Evolutionary conservation across 2,113 vertebrate genomes (phyloP).

Genomic region (Pygoscelis antarcticus): DNA sequence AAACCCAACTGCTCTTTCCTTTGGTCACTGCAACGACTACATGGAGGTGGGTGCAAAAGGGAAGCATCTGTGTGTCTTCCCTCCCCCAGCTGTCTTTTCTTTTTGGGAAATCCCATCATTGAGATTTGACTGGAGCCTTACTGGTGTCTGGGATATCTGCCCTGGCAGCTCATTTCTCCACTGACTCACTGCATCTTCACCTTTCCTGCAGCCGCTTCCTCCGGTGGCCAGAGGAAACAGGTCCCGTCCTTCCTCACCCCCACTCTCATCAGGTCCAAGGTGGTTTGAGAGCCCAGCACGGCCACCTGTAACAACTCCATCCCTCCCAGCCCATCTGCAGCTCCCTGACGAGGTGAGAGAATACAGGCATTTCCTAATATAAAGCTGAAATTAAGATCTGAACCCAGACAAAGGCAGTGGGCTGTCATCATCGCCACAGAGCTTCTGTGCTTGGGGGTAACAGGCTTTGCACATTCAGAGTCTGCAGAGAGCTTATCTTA

Average conservation of each 20-base stretch:
- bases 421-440: not conserved
- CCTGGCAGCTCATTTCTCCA: not conserved
- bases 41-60: not conserved
- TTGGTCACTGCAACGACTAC: fast-evolving
- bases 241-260: not conserved
- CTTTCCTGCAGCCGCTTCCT: not conserved
- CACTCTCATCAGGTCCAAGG: not conserved
- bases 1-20: not conserved
- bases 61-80: not conserved
- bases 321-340: not conserved
- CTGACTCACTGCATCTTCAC: not conserved
- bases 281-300: not conserved
- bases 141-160: not conserved
- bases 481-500: not conserved
- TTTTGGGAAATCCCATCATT: not conserved
- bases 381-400: not conserved
- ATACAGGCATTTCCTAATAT: not conserved
- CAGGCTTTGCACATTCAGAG: not conserved
- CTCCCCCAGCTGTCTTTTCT: not conserved
- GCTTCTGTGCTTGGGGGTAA: not conserved
- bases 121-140: not conserved
- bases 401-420: not conserved
- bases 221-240: fast-evolving
- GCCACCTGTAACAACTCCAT: not conserved
- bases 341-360: fast-evolving